Evolutionary conservation across 2,113 vertebrate species (phyloP), one percentile per base, ranked within the genome.

Genomic region (Aix galericulata): DNA sequence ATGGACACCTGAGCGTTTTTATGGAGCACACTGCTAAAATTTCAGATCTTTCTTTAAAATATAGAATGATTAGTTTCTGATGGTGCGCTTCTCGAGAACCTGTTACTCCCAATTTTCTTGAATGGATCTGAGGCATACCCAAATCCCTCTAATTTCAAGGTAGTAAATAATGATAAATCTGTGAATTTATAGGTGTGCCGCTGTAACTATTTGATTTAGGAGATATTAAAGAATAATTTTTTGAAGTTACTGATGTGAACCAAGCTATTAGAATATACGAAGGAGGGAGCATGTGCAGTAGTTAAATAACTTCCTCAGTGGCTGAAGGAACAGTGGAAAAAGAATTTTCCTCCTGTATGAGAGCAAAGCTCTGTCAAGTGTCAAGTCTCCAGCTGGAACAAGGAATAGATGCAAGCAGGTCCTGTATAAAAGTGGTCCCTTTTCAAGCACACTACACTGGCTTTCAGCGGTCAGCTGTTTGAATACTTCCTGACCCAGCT

Each of bases 41-140:
- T 66, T 44, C 8, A 44, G 17, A 44, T 44, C 44, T 44, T 48
- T 48, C 83, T 42, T 21, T 82, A 53, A 8, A 58, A 8, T 2
- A 3, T 38, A 38, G 17, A 77, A n/a, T 38, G 12, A 26, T 0
- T 60, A 22, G 12, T n/a, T 88, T 76, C 80, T 77, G 34, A 11
- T 52, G 31, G 22, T 46, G 6, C 0, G 0, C 4, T 77, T 80
- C 20, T 77, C 34, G 27, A 55, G 32, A 60, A 9, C 2, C 17
- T 4, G 9, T 64, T 60, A 22, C 9, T 82, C 34, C 23, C 3
- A 21, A 0, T 67, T 71, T 82, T 72, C 66, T 42, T 55, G 6
- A 63, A 32, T 22, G 20, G 44, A 60, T 79, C 62, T 91, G 75
- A 88, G 67, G 12, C 36, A 77, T 25, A 27, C 53, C 4, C 63